Conservation (phyloP, 2,888 invertebrate species). For the Sympetrum striolatum region DNA sequence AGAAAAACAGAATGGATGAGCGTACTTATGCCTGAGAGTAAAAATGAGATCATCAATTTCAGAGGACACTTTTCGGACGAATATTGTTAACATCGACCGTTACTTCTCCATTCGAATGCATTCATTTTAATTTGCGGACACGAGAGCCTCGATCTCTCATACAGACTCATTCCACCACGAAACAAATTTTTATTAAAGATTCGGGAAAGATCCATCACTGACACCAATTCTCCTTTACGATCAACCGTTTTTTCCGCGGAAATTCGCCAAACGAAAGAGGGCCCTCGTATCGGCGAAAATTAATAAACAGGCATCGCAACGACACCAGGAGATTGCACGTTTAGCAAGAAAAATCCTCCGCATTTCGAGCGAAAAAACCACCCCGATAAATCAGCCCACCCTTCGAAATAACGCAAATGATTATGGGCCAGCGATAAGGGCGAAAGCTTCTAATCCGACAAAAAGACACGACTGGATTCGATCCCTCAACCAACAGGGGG, state of each 20-base stretch:
- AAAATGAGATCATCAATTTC: no score
- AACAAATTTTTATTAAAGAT: neutral
- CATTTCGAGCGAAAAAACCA: neutral
- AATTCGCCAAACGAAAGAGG: neutral
- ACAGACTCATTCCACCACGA: neutral
- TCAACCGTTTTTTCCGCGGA: neutral
- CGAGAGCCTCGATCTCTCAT: neutral
- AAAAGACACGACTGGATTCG: neutral
- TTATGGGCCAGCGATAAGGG: conserved; percentile 7
- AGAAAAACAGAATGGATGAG: no score
- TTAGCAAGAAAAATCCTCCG: neutral
- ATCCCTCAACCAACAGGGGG: neutral
- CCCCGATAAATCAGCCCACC: neutral
- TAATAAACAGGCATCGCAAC: neutral
- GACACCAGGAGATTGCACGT: neutral
- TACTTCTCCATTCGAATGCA: neutral
- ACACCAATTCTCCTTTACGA: neutral
- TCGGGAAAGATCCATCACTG: neutral
- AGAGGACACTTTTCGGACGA: no score
- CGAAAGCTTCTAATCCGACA: neutral
- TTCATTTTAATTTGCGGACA: no score
- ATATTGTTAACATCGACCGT: neutral
- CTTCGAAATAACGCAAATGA: conserved; percentile 16
- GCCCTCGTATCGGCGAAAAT: neutral
- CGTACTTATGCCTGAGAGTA: no score